Evolutionary conservation across 1,140 invertebrate genomes (phyloP), one percentile per base, ranked within the genome.

Genomic region (Carposina sasakii): DNA sequence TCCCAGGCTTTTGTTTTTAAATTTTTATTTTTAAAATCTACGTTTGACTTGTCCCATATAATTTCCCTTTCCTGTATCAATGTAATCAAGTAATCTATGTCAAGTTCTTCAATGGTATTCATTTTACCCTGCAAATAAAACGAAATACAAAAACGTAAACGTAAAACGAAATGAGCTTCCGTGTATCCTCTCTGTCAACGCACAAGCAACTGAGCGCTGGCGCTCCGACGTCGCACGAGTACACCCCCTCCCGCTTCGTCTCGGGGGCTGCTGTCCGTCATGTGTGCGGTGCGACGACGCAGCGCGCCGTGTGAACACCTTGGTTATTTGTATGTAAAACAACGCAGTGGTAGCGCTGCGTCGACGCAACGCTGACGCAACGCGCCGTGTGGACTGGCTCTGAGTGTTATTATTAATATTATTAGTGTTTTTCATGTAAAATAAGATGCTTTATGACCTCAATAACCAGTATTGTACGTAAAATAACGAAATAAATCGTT

Each of bases 1-100:
- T n/a, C 45, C 33, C 31, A 48, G 31, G 31, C 22, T 26, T 48
- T 48, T 36, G 20, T 24, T 37, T 39, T 48, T 37, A 39, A 48
- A 48, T 23, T 26, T 48, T 37, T 37, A 26, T 26, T 48, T 48
- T 48, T 48, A 33, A 31, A 44, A 21, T 31, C 26, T 31, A 33
- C 26, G 19, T 44, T 33, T 16, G 42, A 31, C 13, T 30, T 33
- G 19, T 44, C 42, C 42, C 42, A 44, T 19, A 44, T 19, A 31
- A 44, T 44, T 44, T 42, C 40, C 40, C 24, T 28, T 28, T 33
- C 42, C 28, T 44, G 42, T 28, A 31, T 31, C 16, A 44, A 30
- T 31, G 42, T 30, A 44, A 42, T 42, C 20, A 42, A 24, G 39
- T 42, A 42, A 24, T 42, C 39, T 24, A 42, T 42, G 22, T 42